phyloP scores from a whole-genome alignment of 2,113 vertebrate species.

The Hyaena hyaena region DNA sequence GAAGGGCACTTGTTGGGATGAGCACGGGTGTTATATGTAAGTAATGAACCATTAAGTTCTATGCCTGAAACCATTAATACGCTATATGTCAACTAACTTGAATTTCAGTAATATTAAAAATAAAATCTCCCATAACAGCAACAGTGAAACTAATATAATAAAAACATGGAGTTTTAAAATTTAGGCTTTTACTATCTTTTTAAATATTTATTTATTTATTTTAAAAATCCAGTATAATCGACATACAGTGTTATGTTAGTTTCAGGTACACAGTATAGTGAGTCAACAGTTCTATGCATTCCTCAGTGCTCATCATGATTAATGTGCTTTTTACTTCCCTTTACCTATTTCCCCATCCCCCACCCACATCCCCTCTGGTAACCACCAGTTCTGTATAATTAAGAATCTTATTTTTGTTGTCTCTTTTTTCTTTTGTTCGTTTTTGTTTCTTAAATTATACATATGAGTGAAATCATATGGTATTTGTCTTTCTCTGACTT shows the following conservation, averaged over 20 bases:
- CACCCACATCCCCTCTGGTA: not conserved
- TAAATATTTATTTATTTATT: not conserved
- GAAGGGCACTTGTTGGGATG: no score
- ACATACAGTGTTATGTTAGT: not conserved
- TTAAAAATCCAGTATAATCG: not conserved
- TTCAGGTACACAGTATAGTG: not conserved
- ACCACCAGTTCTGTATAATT: not conserved
- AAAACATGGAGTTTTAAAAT: constrained; percentile 2
- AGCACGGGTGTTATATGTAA: no score
- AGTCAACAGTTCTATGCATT: not conserved
- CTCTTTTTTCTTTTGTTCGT: not conserved
- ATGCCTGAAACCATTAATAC: no score
- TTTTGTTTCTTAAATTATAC: not conserved
- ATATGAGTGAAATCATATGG: not conserved
- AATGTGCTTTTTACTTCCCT: not conserved
- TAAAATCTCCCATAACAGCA: no score
- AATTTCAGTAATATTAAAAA: no score
- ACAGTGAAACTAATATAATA: not conserved
- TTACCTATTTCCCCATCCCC: not conserved
- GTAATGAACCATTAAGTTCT: no score
- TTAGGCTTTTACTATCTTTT: not conserved
- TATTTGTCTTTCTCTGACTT: not conserved
- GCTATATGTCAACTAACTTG: no score
- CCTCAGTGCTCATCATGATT: not conserved
- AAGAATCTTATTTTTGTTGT: not conserved